A percentile compares a stretch with the other conserved stretches of the same genome.
Evolutionary conservation across 2,888 invertebrate species (phyloP).

Genomic region (Metallyticus violacea): DNA sequence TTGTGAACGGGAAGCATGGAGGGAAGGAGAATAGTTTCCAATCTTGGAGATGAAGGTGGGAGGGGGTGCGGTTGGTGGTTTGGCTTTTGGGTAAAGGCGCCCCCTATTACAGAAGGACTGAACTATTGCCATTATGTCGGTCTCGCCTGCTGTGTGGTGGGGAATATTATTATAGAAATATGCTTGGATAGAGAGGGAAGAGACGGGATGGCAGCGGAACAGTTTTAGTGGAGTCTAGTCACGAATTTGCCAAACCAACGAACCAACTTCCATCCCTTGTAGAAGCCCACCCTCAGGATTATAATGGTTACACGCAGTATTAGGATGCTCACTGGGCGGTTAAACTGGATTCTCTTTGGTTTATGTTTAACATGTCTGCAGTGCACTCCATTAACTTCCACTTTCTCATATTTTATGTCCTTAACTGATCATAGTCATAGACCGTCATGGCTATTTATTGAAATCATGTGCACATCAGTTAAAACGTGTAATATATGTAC

Average conservation of each 20-base stretch:
- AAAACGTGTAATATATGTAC: no score
- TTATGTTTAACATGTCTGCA: neutral
- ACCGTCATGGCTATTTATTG: neutral
- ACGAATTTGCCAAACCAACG: slow-evolving; percentile 19
- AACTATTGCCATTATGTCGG: slow-evolving; percentile 16
- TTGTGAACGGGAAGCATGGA: neutral
- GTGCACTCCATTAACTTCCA: neutral
- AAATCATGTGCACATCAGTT: neutral
- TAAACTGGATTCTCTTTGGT: neutral
- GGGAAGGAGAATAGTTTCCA: neutral
- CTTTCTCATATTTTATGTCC: no score
- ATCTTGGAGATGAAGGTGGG: neutral
- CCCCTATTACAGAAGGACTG: neutral
- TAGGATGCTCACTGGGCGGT: neutral
- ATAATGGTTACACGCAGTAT: neutral
- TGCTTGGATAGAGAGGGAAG: neutral
- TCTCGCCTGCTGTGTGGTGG: neutral
- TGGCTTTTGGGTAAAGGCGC: neutral
- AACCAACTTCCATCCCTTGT: slow-evolving; percentile 13
- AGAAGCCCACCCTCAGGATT: neutral
- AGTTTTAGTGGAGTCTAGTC: slow-evolving; percentile 13
- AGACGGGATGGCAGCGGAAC: neutral
- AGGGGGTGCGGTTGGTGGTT: neutral
- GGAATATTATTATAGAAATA: slow-evolving; percentile 12
- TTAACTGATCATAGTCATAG: no score